Evolutionary conservation across 2,888 invertebrate species (phyloP).

Genomic region (Furcula furcula): DNA sequence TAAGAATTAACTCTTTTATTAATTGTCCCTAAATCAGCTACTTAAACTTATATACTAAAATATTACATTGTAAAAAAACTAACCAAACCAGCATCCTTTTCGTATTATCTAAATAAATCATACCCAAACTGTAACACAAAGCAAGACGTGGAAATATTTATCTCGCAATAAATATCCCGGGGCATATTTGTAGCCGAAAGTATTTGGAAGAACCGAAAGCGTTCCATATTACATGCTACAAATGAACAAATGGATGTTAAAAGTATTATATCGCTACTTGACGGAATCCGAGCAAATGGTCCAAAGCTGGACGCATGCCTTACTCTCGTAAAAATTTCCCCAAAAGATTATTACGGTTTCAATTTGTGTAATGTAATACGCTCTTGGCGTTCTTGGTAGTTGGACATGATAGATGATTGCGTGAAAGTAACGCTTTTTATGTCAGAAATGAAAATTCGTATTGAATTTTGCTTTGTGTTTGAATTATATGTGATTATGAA

Average conservation of each 20-base stretch:
- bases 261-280: slow-evolving; percentile 23
- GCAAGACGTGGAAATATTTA: slow-evolving; percentile 17
- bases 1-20: too few species aligned
- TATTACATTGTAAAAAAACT: too few species aligned
- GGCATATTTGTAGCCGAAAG: slow-evolving; percentile 8
- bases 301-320: slow-evolving; percentile 13
- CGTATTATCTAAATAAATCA: slow-evolving; percentile 28
- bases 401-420: slow-evolving; percentile 27
- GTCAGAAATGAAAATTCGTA: slow-evolving; percentile 18
- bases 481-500: too few species aligned
- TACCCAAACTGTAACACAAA: slow-evolving; percentile 8
- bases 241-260: slow-evolving; percentile 30
- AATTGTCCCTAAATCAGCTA: too few species aligned
- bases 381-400: slow-evolving; percentile 10
- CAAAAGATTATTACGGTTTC: slow-evolving; percentile 28
- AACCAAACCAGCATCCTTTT: too few species aligned
- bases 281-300: slow-evolving; percentile 19
- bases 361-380: slow-evolving; percentile 31
- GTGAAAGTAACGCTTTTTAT: slow-evolving; percentile 18
- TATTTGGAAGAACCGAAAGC: slow-evolving; percentile 15
- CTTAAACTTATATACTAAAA: too few species aligned
- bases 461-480: too few species aligned
- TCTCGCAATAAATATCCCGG: slow-evolving; percentile 19
- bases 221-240: slow-evolving; percentile 15
- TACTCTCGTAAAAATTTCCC: slow-evolving; percentile 18